Conservation (phyloP, 2,797 vertebrate species). For the Fratercula arctica region DNA sequence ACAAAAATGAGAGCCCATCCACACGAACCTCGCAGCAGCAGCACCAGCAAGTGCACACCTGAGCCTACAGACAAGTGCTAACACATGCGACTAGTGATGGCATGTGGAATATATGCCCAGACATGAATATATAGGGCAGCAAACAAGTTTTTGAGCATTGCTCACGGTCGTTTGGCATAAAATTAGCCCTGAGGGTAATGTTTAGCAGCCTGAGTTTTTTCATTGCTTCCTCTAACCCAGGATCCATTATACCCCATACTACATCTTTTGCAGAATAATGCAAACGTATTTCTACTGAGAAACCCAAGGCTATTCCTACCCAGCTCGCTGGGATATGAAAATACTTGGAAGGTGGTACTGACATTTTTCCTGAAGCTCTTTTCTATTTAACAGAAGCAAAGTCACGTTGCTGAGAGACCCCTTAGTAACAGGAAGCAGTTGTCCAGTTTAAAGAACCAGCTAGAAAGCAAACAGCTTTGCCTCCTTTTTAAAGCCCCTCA, state of each 20-base stretch:
- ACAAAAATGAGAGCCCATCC: not conserved
- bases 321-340: not conserved
- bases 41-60: not conserved
- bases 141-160: not conserved
- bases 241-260: not conserved
- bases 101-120: not conserved
- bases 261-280: not conserved
- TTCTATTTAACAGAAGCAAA: conserved; percentile 62
- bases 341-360: conserved; percentile 13
- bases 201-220: not conserved
- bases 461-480: conserved; percentile 89
- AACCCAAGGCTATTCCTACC: not conserved
- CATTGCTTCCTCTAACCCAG: not conserved
- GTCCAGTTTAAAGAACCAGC: conserved; percentile 79
- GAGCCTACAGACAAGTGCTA: not conserved
- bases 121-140: not conserved
- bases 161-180: not conserved
- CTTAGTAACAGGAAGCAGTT: conserved; percentile 75
- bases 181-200: not conserved
- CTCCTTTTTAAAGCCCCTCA: conserved; percentile 84
- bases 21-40: not conserved
- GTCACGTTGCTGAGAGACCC: conserved; percentile 63
- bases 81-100: fast-evolving
- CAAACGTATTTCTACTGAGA: not conserved
- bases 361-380: conserved; percentile 62